Base-by-base conservation (phyloP, 2,888 invertebrate genomes). In the Melitaea athalia region DNA sequence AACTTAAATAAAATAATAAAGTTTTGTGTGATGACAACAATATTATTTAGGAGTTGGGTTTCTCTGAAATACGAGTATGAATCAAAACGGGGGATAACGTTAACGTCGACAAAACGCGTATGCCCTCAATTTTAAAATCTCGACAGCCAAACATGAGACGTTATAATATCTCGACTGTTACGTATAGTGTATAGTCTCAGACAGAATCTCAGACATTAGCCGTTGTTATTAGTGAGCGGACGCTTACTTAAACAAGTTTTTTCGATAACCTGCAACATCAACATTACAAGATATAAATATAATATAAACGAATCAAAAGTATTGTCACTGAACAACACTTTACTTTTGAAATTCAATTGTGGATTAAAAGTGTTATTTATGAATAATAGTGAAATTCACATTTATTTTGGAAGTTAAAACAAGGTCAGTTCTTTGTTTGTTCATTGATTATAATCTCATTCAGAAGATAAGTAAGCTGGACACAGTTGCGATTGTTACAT, bases 161-260 rank as follows among this genome's bases (percentile, higher is more conserved):
- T 38, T 57, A 38, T 57, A 38, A 57, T 57, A 57, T 57, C 24
- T 17, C 42, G 42, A 5, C 57, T 49, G 5, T 24, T 24, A 24
- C 1, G 24, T 24, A 2, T n/a, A 14, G 47, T 33, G 53, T 15
- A 38, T 15, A 38, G 38, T 53, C 12, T 17, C 33, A 33, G 57
- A 57, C 10, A 57, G n/a, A n/a, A n/a, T 24, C 15, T 11, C 57
- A 57, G 57, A 57, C 5, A 42, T 15, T 11, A 42, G 38, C 31
- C 38, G 38, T 10, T 38, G 10, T 57, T 42, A 57, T 57, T 31
- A 57, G 57, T 38, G 57, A 17, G 42, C 57, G 57, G 57, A 57
- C 57, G 57, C 42, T 42, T 57, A 38, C 15, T 1, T 42, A 57
- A 42, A 57, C 53, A 55, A 55, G 33, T 14, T 42, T 15, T 42